Conservation (phyloP, 2,113 vertebrate species). For the Colinus virginianus region DNA sequence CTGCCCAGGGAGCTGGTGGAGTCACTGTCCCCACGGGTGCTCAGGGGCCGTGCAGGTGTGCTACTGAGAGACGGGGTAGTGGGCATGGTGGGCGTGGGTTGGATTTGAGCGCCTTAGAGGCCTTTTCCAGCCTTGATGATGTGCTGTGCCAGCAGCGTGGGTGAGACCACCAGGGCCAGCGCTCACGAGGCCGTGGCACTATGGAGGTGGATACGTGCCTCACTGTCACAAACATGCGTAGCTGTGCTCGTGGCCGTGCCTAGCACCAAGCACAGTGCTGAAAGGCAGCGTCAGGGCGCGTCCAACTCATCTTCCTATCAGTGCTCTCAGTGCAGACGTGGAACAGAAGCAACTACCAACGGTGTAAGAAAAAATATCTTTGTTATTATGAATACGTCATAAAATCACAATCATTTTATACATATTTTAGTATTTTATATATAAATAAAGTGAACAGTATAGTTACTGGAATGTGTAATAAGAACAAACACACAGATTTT, state of each 20-base stretch:
- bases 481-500: background rate
- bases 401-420: constrained; percentile 69
- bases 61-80: no score
- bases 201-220: rapidly evolving
- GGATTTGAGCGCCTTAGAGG: no score
- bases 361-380: constrained; percentile 82
- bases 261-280: background rate
- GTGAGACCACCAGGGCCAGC: background rate
- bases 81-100: no score
- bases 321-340: background rate
- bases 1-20: no score
- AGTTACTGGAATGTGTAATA: constrained; percentile 45
- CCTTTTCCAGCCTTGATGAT: no score
- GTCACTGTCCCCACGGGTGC: no score
- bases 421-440: constrained; percentile 53
- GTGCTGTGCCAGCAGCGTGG: rapidly evolving
- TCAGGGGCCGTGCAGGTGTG: no score
- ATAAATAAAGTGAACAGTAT: constrained; percentile 74
- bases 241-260: no score
- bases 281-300: rapidly evolving
- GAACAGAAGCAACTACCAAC: constrained; percentile 53
- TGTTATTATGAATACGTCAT: constrained; percentile 77
- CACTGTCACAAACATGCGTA: rapidly evolving
- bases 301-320: background rate
- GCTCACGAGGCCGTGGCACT: rapidly evolving